A percentile compares a stretch with the other conserved stretches of the same genome.
Evolutionary conservation across 2,113 vertebrate species (phyloP).

Genomic region (Sinosuthora webbiana): DNA sequence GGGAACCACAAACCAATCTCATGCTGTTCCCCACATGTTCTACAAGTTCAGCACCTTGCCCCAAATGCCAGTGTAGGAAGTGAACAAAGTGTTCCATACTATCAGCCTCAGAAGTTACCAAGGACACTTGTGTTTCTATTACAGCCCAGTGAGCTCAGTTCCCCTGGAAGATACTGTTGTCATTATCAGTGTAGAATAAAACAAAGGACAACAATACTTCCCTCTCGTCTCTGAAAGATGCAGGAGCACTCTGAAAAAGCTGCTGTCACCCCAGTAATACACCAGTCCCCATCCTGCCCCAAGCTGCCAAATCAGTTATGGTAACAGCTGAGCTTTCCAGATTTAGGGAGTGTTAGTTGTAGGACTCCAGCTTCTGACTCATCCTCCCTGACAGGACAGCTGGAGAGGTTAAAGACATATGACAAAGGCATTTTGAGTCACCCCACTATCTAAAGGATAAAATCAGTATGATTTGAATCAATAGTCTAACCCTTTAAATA

Average conservation of each 20-base stretch:
- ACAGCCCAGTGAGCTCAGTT: background rate
- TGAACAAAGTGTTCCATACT: background rate
- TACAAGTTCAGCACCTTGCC: background rate
- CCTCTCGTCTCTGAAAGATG: background rate
- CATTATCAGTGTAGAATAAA: background rate
- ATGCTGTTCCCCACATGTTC: background rate
- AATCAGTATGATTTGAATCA: background rate
- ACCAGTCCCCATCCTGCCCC: background rate
- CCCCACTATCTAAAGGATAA: background rate
- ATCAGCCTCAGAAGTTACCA: background rate
- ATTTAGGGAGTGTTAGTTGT: background rate
- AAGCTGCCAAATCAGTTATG: background rate
- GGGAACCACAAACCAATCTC: background rate
- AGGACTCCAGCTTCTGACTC: slow-evolving; percentile 29
- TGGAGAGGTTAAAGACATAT: background rate
- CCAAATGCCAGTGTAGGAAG: background rate
- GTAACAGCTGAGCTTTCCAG: slow-evolving; percentile 27
- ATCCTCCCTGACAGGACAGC: slow-evolving; percentile 6
- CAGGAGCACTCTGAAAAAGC: background rate
- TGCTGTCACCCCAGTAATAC: background rate
- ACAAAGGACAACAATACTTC: background rate
- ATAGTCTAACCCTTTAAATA: background rate
- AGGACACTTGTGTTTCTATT: background rate
- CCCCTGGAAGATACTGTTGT: background rate
- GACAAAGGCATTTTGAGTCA: slow-evolving; percentile 8